Evolutionary conservation across 2,888 invertebrate genomes (phyloP).

Genomic region (Lithodes maja): DNA sequence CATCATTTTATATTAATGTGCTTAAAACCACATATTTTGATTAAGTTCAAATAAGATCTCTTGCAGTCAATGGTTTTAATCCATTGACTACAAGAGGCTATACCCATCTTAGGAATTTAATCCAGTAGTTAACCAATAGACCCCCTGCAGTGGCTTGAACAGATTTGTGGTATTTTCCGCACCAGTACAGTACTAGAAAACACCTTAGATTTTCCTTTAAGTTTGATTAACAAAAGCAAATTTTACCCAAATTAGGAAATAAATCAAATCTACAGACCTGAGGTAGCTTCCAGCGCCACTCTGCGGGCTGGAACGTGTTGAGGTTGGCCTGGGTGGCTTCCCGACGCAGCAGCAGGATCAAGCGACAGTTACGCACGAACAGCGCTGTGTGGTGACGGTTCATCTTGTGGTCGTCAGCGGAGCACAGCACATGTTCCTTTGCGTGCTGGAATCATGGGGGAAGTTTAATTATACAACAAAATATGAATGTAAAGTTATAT

Average conservation of each 20-base stretch:
- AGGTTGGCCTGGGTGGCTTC: conserved; percentile 95
- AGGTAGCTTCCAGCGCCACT: conserved; percentile 98
- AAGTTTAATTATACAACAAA: not conserved
- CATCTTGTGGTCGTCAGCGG: conserved; percentile 98
- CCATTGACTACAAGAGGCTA: too few species aligned
- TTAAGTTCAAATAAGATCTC: too few species aligned
- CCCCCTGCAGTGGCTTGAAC: too few species aligned
- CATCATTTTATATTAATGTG: too few species aligned
- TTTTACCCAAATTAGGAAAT: not conserved
- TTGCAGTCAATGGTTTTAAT: too few species aligned
- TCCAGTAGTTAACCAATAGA: too few species aligned
- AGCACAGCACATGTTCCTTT: conserved; percentile 97
- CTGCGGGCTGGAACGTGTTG: conserved; percentile 96
- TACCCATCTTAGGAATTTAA: too few species aligned
- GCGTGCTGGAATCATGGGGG: conserved; percentile 77
- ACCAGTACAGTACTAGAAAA: too few species aligned
- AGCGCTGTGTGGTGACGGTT: conserved; percentile 98
- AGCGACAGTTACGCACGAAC: conserved; percentile 96
- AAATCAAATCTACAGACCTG: conserved; percentile 79
- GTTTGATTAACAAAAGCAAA: too few species aligned
- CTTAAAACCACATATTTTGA: too few species aligned
- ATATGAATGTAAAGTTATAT: not conserved
- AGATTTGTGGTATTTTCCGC: too few species aligned
- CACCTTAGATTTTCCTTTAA: too few species aligned
- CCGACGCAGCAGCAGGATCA: conserved; percentile 91